Base-by-base conservation (phyloP, 92 coral and sea anemone genomes). In the Umimayanthus kanabou region DNA sequence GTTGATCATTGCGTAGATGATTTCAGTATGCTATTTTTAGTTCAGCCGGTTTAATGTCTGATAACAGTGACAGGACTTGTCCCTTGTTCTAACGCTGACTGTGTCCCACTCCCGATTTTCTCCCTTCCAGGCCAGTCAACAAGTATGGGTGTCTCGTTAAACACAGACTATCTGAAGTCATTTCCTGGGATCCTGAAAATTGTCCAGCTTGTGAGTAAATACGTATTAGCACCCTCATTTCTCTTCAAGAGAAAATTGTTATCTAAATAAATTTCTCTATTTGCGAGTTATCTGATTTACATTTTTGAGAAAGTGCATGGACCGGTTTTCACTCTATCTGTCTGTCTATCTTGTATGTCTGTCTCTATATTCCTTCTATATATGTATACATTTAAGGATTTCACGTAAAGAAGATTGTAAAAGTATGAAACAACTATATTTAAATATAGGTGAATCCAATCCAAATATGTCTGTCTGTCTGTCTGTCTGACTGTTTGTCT, bases 141-240 rank as follows among this genome's bases (percentile, higher is more conserved):
- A 64, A 58, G 18, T 3, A 82, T 82, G 86, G 86, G 86, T 82
- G 39, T 82, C 42, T 82, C 86, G 15, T 26, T 14, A 29, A 82
- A 82, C 64, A 40, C 50, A 69, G 86, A 82, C 10, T 82, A 82
- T 50, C n/a, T 82, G 75, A 82, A 82, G 61, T 40, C 86, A 65
- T 43, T 82, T 26, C 86, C 86, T 15, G 86, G 86, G 18, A 43
- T 82, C 40, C 76, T 82, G 25, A 82, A 82, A 82, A 42, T 82
- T 69, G 75, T 45, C 13, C 86, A 82, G 55, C 43, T 82, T 69
- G 86, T 82, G 64, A 82, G 86, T 82, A 66, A 22, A 67, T 67
- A 6, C 13, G 33, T n/a, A 53, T 3, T n/a, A 71, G 8, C 11
- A 37, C 16, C 15, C 28, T 71, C 13, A 28, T 71, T 71, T 53